phyloP scores from a whole-genome alignment of 2,797 vertebrate species.

The Selene dorsalis region DNA sequence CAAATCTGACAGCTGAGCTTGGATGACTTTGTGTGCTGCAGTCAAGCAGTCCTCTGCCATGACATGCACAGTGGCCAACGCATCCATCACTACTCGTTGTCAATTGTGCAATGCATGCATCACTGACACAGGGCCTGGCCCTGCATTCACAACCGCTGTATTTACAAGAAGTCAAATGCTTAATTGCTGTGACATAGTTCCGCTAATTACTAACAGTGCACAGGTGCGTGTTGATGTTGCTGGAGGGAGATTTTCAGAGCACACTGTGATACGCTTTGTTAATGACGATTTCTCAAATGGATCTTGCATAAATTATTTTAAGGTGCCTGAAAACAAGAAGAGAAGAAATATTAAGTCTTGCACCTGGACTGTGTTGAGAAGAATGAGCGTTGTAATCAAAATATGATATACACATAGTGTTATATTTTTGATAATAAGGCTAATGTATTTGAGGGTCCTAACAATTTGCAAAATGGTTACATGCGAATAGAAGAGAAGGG shows the following conservation, averaged over 20 bases:
- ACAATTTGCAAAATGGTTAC: background rate
- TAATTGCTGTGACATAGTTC: background rate
- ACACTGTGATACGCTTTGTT: background rate
- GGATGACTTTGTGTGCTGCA: constrained; percentile 21
- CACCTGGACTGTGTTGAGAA: background rate
- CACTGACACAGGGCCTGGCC: background rate
- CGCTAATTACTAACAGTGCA: background rate
- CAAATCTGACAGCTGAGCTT: constrained; percentile 48
- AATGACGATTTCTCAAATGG: background rate
- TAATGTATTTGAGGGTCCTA: background rate
- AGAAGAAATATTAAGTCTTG: background rate
- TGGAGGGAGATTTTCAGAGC: background rate
- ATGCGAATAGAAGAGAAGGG: too few species aligned
- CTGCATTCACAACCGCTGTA: background rate
- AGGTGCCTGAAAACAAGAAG: background rate
- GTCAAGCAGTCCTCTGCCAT: constrained; percentile 29
- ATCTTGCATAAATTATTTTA: background rate
- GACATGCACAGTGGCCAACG: constrained; percentile 1
- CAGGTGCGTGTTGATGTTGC: background rate
- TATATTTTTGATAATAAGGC: too few species aligned
- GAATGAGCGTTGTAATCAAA: background rate
- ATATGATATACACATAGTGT: background rate
- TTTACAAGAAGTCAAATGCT: background rate
- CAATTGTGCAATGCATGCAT: background rate
- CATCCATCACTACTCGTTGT: constrained; percentile 22